phyloP scores from a whole-genome alignment of 2,113 vertebrate species.

The Anoplopoma fimbria region DNA sequence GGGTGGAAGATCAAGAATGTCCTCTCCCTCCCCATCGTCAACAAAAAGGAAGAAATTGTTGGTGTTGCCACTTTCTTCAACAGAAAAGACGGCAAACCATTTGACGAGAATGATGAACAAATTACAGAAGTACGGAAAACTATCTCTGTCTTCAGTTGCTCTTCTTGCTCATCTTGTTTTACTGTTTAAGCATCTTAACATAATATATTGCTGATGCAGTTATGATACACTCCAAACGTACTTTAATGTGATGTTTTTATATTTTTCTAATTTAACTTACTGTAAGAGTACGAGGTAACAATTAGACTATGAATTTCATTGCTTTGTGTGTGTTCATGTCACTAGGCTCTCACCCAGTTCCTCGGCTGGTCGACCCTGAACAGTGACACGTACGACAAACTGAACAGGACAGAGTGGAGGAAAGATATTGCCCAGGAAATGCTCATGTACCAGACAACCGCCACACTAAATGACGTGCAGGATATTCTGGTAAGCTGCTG shows the following conservation, averaged over 20 bases:
- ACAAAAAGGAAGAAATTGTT: constrained; percentile 97
- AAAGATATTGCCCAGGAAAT: constrained; percentile 93
- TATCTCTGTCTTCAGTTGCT: not conserved
- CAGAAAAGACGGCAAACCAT: constrained; percentile 91
- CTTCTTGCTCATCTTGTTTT: not conserved
- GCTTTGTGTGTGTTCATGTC: not conserved
- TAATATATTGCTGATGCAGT: not conserved
- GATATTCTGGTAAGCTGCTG: constrained; percentile 88
- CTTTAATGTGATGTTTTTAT: not conserved
- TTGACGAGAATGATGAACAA: constrained; percentile 93
- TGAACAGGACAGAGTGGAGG: constrained; percentile 91
- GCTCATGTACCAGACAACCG: constrained; percentile 91
- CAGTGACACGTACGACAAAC: constrained; percentile 92
- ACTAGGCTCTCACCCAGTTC: constrained; percentile 93
- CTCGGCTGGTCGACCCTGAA: constrained; percentile 94
- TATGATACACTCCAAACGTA: not conserved
- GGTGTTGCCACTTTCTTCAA: constrained; percentile 95
- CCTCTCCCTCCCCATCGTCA: constrained; percentile 94
- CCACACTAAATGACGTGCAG: constrained; percentile 86
- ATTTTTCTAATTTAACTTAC: too few relatives aligned
- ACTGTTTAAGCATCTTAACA: not conserved
- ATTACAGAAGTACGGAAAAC: constrained; percentile 87
- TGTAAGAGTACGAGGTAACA: not conserved
- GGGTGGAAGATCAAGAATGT: constrained; percentile 92
- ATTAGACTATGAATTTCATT: not conserved